Evolutionary conservation across 2,113 vertebrate genomes (phyloP).

Genomic region (Gasterosteus aculeatus): DNA sequence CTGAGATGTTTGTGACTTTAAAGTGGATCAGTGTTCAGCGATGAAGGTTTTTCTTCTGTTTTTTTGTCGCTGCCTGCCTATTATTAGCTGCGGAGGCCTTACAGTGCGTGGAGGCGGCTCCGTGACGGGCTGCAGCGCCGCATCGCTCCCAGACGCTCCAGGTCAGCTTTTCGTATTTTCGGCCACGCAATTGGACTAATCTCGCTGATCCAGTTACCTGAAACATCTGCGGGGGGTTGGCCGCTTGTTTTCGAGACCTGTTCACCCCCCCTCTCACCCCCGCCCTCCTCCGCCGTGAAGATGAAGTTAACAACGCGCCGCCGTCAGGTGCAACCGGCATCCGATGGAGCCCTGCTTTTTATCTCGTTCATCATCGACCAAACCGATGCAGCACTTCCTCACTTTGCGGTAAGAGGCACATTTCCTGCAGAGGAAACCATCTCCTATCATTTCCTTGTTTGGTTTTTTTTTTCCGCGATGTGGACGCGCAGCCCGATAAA

Average conservation of each 20-base stretch:
- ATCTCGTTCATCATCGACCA: slow-evolving; percentile 70
- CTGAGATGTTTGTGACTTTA: slow-evolving; percentile 59
- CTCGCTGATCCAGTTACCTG: slow-evolving; percentile 18
- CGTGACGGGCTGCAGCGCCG: slow-evolving; percentile 66
- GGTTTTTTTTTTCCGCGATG: slow-evolving; percentile 14
- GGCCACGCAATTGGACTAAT: slow-evolving; percentile 15
- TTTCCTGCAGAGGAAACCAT: neutral
- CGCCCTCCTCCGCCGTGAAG: slow-evolving; percentile 45
- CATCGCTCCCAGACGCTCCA: slow-evolving; percentile 26
- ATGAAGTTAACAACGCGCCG: slow-evolving; percentile 76
- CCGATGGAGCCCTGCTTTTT: slow-evolving; percentile 74
- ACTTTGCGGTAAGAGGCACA: slow-evolving; percentile 78
- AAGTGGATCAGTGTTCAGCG: slow-evolving; percentile 74
- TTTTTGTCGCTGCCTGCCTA: slow-evolving; percentile 53
- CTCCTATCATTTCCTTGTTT: slow-evolving; percentile 1
- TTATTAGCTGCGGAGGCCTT: slow-evolving; percentile 73
- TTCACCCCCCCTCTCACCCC: slow-evolving; percentile 18
- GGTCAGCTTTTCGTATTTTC: slow-evolving; percentile 17
- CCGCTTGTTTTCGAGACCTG: slow-evolving; percentile 41
- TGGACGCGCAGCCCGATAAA: slow-evolving; percentile 44
- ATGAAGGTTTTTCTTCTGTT: slow-evolving; percentile 48
- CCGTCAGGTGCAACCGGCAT: slow-evolving; percentile 73
- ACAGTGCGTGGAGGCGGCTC: slow-evolving; percentile 61
- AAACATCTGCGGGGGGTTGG: slow-evolving; percentile 18
- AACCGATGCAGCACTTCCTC: slow-evolving; percentile 79